Evolutionary conservation across 2,888 invertebrate genomes (phyloP).

Genomic region (Rhogogaster chlorosoma): DNA sequence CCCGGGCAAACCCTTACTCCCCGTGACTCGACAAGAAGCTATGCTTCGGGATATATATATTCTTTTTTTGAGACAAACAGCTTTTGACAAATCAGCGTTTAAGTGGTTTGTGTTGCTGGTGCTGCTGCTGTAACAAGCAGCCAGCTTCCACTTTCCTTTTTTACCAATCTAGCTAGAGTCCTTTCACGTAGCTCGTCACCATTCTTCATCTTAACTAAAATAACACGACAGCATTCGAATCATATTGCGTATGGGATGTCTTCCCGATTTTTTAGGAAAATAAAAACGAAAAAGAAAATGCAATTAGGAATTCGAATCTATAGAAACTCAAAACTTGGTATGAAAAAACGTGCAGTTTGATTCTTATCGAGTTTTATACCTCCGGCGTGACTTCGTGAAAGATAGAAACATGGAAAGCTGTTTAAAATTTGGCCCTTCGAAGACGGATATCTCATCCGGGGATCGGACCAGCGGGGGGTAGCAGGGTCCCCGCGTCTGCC

Average conservation of each 20-base stretch:
- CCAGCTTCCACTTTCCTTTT: slow-evolving; percentile 10
- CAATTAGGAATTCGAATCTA: neutral
- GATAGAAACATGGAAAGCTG: slow-evolving; percentile 53
- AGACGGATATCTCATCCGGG: slow-evolving; percentile 60
- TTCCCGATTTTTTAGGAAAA: neutral
- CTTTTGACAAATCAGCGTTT: slow-evolving; percentile 65
- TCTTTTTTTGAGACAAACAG: slow-evolving; percentile 58
- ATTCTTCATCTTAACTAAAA: slow-evolving; percentile 12
- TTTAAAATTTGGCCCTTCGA: slow-evolving; percentile 53
- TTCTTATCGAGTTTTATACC: slow-evolving; percentile 32
- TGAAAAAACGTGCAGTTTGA: neutral
- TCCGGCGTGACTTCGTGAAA: slow-evolving; percentile 33
- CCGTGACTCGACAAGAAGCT: slow-evolving; percentile 63
- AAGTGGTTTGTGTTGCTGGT: slow-evolving; percentile 54
- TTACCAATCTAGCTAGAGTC: neutral
- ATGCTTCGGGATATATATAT: slow-evolving; percentile 43
- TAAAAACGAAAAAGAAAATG: neutral
- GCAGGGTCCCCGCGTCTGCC: slow-evolving; percentile 39
- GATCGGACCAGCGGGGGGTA: slow-evolving; percentile 59
- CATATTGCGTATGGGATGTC: neutral
- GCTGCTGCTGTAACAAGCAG: neutral
- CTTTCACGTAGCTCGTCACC: slow-evolving; percentile 34
- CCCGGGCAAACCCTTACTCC: slow-evolving; percentile 60
- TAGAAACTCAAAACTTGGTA: neutral
- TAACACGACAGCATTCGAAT: neutral